Evolutionary conservation across 2,888 invertebrate species (phyloP).

Genomic region (Bombylius major): DNA sequence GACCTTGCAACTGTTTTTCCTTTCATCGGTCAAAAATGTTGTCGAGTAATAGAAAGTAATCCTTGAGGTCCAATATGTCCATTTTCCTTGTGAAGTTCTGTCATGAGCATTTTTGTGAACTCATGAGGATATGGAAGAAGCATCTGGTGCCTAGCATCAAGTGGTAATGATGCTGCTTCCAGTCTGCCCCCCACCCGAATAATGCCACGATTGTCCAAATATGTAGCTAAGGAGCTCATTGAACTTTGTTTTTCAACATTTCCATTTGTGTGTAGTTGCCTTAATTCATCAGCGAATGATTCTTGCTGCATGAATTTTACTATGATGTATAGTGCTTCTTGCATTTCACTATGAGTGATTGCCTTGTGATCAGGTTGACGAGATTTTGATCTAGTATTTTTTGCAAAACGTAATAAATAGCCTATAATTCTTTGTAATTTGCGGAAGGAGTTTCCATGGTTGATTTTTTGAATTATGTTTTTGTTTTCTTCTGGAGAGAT

Average conservation of each 20-base stretch:
- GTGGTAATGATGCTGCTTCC: slow-evolving; percentile 10
- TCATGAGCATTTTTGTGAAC: slow-evolving; percentile 7
- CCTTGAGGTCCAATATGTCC: background rate
- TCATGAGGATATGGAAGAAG: slow-evolving; percentile 15
- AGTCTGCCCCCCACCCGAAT: slow-evolving; percentile 22
- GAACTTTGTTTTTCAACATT: background rate
- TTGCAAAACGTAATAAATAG: too few species aligned
- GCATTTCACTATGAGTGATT: too few species aligned
- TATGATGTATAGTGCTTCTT: too few species aligned
- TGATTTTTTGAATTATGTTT: too few species aligned
- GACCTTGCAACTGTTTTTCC: slow-evolving; percentile 11
- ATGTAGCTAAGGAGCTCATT: slow-evolving; percentile 6
- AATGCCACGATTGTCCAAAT: slow-evolving; percentile 15
- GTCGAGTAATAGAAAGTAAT: slow-evolving; percentile 8
- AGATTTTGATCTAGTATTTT: too few species aligned
- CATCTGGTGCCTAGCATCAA: slow-evolving; percentile 16
- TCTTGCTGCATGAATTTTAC: background rate
- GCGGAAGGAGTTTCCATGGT: too few species aligned
- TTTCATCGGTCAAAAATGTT: slow-evolving; percentile 17
- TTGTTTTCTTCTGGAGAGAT: too few species aligned
- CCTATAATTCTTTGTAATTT: too few species aligned
- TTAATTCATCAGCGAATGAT: background rate
- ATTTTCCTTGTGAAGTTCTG: slow-evolving; percentile 2
- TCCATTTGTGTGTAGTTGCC: background rate
- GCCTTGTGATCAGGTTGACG: too few species aligned